Evolutionary conservation across 2,113 vertebrate genomes (phyloP).

Genomic region (Procapra przewalskii): DNA sequence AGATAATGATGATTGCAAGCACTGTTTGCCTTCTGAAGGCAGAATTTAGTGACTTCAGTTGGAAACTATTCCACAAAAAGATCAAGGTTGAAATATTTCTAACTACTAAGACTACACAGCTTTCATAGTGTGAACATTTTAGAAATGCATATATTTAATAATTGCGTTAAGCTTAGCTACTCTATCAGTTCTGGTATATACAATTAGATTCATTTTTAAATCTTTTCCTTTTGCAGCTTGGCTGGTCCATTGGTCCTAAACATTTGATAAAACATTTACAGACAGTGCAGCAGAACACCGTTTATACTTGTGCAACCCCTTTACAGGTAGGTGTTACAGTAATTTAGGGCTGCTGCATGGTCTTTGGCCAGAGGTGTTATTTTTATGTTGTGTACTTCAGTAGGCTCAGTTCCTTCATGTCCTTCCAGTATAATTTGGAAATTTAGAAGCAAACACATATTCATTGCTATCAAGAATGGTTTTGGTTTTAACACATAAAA

Average conservation of each 20-base stretch:
- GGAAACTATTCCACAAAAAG: not conserved
- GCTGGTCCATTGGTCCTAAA: conserved; percentile 94
- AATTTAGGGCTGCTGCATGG: not conserved
- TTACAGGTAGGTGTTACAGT: conserved; percentile 84
- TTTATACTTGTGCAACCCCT: conserved; percentile 94
- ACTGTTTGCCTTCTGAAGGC: not conserved
- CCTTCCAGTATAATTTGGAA: not conserved
- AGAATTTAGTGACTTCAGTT: not conserved
- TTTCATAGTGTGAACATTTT: not conserved
- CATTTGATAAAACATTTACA: conserved; percentile 94
- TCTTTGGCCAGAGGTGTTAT: not conserved
- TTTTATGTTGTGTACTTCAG: not conserved
- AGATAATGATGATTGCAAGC: not conserved
- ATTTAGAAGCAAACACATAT: not conserved
- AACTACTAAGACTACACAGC: not conserved
- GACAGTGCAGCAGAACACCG: conserved; percentile 92
- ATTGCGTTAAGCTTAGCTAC: not conserved
- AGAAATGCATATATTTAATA: not conserved
- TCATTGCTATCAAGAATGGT: not conserved
- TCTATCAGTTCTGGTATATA: not conserved
- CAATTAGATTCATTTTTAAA: not conserved
- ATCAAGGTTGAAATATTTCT: not conserved
- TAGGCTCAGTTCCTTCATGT: not conserved
- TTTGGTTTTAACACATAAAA: not conserved
- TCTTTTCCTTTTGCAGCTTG: conserved; percentile 83